Percentiles rank a stretch among this genome's conserved stretches.
Evolutionary conservation across 1,140 invertebrate species (phyloP).

Genomic region (Drosophila prosaltans): DNA sequence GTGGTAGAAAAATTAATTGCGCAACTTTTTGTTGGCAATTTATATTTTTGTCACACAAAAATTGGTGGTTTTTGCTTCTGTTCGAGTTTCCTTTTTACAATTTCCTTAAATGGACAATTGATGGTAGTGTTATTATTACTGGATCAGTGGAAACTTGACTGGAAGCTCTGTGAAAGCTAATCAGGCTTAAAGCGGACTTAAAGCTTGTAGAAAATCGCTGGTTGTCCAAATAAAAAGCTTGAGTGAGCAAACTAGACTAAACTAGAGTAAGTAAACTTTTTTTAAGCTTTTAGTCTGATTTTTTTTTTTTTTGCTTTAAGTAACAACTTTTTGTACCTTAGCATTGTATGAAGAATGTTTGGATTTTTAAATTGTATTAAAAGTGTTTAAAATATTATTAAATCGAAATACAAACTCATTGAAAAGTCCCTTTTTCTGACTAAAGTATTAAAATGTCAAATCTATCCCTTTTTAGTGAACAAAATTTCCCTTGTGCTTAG

Average conservation of each 20-base stretch:
- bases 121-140: conserved; percentile 3
- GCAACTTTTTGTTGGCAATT: conserved; percentile 40
- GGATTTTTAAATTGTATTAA: too few species aligned
- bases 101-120: conserved; percentile 16
- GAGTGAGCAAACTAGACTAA: background rate
- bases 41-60: conserved; percentile 33
- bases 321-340: too few species aligned
- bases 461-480: too few species aligned
- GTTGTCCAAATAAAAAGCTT: conserved; percentile 3
- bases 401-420: too few species aligned
- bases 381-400: too few species aligned
- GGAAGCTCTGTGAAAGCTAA: background rate
- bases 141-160: background rate
- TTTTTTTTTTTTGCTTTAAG: too few species aligned
- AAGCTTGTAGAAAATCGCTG: background rate
- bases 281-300: background rate
- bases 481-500: too few species aligned
- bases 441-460: too few species aligned
- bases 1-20: conserved; percentile 42
- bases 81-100: background rate
- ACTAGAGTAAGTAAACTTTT: background rate
- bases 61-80: background rate
- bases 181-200: background rate
- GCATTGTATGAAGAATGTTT: too few species aligned
- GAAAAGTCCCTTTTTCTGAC: too few species aligned